Evolutionary conservation across 2,888 invertebrate species (phyloP), one percentile per base, ranked within the genome.

Genomic region (Alloplasta piceator): DNA sequence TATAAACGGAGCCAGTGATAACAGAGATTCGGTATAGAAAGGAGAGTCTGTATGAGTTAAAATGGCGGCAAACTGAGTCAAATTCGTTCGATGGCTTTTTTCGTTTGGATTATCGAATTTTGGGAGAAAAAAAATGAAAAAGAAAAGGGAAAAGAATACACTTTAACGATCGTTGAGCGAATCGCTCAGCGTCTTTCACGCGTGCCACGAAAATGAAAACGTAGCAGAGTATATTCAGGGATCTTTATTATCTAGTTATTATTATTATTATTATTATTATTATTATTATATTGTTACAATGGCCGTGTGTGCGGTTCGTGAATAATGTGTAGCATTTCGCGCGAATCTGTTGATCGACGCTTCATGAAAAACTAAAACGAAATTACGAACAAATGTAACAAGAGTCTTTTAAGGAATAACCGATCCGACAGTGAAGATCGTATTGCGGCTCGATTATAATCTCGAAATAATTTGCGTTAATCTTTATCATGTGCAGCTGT

Each of bases 181-280:
- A 26, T 83, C 77, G 82, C 81, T 85, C 84, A 82, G 83, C 84
- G 82, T 85, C 82, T 83, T 86, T 87, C 83, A 84, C 82, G 83
- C 86, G 86, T 89, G 89, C 87, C 88, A 89, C 87, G 85, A 84
- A 80, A 26, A 26, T 26, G 26, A 26, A 68, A 83, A 85, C 83
- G 85, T 82, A 83, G 80, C 71, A 83, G 82, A 84, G 74, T 83
- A 83, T 87, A 90, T 91, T 92, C 91, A 92, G 91, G 91, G 91
- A 92, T 91, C 89, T 90, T 91, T 90, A 91, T 90, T 89, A 87
- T 88, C 84, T 91, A 90, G 88, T 90, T 90, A 89, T 85, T 84
- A 83, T 85, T 84, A 85, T 85, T 81, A 74, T 67, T 39, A 41
- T 55, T 26, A 70, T 48, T 66, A 46, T 60, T 43, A 71, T 50